Base-by-base conservation (phyloP, 2,888 invertebrate genomes). In the Parascotia fuliginaria region DNA sequence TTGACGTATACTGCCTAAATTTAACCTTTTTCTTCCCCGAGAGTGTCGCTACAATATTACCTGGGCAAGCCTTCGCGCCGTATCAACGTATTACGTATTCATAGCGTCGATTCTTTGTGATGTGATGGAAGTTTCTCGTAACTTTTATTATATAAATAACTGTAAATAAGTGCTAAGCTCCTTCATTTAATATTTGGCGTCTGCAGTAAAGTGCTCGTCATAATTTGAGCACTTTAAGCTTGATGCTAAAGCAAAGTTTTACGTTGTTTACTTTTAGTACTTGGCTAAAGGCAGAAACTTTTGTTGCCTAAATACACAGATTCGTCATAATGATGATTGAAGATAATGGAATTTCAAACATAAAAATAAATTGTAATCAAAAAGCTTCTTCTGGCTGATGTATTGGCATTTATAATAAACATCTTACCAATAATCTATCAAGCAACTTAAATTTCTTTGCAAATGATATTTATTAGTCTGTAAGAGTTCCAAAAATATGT, bases 1-100 rank as follows among this genome's bases (percentile, higher is more conserved):
- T 45, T 55, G 42, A 58, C 47, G 44, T 61, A 38, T 65, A 53
- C 42, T 15, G 28, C 33, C 27, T 55, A 47, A 51, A 55, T 65
- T 62, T 64, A 64, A 65, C 66, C 59, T 45, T 59, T 64, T 59
- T 13, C 32, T 42, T 55, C 59, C 66, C 39, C 39, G 0, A 45
- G 55, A 55, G 54, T 51, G 48, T 47, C 15, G 34, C 43, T 45
- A 39, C 48, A 44, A 51, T 60, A 57, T 57, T 56, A 45, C 56
- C 48, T 42, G 39, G n/a, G 32, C 34, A 53, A 50, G 60, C 53
- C 33, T 19, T 36, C 14, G 22, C 32, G 19, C 40, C 13, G 40
- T 44, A 34, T 46, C 14, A 38, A n/a, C n/a, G 6, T 40, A 46
- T 60, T 36, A 53, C 60, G 44, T 38, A 53, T 60, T 64, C 60